Percentiles rank a stretch among this genome's conserved stretches.
phyloP scores from a whole-genome alignment of 2,888 invertebrate genomes.

The Gari tellinella region DNA sequence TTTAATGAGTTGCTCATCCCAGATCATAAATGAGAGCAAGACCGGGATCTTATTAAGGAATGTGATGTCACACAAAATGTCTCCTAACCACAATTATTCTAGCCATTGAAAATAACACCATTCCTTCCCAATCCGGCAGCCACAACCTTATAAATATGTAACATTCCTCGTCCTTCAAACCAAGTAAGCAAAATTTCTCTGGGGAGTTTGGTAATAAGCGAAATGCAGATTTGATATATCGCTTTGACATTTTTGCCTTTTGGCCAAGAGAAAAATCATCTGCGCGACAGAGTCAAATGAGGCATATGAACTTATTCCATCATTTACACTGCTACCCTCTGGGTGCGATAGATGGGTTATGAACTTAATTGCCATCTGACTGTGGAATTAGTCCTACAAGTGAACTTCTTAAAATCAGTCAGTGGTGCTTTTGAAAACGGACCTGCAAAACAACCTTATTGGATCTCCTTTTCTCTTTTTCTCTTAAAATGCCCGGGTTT shows the following conservation, averaged over 20 bases:
- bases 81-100: not conserved
- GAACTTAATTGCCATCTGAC: conserved; percentile 18
- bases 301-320: conserved; percentile 27
- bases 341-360: conserved; percentile 40
- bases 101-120: conserved; percentile 2
- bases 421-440: conserved; percentile 30
- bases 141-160: not conserved
- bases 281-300: conserved; percentile 24
- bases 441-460: conserved; percentile 12
- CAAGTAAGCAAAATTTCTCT: conserved; percentile 23
- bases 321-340: conserved; percentile 21
- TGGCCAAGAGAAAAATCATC: no score
- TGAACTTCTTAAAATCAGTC: conserved; percentile 15
- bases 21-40: conserved; percentile 1
- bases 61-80: not conserved
- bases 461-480: conserved; percentile 17
- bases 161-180: conserved; percentile 12
- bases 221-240: conserved; percentile 30
- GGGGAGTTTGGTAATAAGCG: conserved; percentile 9
- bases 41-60: conserved; percentile 2
- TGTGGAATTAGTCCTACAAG: conserved; percentile 38
- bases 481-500: conserved; percentile 13
- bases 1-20: not conserved
- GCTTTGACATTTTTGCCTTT: no score
- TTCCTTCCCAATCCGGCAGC: not conserved